phyloP scores from a whole-genome alignment of 1,140 invertebrate genomes.

The Magallana ariakensis region DNA sequence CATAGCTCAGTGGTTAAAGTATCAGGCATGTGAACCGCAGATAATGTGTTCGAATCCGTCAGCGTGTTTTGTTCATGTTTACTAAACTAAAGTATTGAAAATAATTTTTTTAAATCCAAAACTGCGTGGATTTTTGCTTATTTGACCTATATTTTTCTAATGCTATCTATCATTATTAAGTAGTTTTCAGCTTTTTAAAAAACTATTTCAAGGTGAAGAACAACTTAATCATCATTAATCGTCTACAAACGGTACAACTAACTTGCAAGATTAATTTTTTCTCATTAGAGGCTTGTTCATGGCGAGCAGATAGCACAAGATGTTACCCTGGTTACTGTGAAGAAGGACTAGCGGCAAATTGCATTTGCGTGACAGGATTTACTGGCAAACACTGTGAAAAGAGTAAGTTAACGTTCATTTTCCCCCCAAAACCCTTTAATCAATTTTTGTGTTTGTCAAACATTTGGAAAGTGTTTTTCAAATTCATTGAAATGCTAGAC shows the following conservation, averaged over 20 bases:
- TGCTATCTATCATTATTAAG: too few species aligned
- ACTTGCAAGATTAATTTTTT: background rate
- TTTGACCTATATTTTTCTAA: background rate
- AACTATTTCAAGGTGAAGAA: too few species aligned
- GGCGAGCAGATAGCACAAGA: slow-evolving; percentile 55
- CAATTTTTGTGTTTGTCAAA: too few species aligned
- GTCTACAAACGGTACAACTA: too few species aligned
- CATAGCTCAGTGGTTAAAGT: too few species aligned
- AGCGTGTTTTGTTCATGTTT: background rate
- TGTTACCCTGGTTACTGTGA: slow-evolving; percentile 57
- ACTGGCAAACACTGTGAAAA: slow-evolving; percentile 52
- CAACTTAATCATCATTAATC: too few species aligned
- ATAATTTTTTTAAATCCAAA: background rate
- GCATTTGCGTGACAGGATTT: slow-evolving; percentile 53
- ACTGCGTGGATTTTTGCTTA: background rate
- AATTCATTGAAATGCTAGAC: too few species aligned
- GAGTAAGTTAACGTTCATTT: slow-evolving; percentile 29
- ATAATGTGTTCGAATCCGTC: too few species aligned
- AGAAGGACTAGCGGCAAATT: slow-evolving; percentile 40
- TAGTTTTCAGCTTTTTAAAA: background rate
- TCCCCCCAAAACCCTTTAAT: too few species aligned
- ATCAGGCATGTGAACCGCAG: too few species aligned
- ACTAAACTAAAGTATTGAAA: background rate
- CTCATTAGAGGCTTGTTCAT: slow-evolving; percentile 58
- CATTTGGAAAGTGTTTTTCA: too few species aligned